These are phyloP conservation scores for Entomobrya proxima DNA, from an alignment of 2,888 invertebrate species.

Conservation along the genomic window DNA sequence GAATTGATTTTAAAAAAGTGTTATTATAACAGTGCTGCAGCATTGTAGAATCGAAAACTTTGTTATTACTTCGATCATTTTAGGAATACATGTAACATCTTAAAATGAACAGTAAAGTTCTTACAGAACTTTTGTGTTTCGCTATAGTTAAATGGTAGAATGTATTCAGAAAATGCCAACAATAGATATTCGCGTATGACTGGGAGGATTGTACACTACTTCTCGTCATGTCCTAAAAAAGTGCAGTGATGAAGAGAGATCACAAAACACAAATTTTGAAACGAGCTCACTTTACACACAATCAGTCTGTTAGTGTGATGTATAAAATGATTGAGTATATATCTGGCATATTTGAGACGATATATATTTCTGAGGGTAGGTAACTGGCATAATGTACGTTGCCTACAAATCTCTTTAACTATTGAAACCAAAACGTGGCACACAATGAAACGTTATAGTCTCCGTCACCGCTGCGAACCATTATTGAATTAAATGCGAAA, in stretches of 20 bases:
- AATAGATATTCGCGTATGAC: not conserved
- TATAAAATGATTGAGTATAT: not conserved
- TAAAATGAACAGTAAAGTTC: no score
- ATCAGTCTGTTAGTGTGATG: not conserved
- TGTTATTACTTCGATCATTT: no score
- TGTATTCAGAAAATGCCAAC: no score
- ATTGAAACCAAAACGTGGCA: not conserved
- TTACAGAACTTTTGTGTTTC: no score
- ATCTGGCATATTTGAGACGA: not conserved
- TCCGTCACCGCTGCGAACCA: not conserved
- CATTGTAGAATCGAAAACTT: no score
- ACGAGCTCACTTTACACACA: not conserved
- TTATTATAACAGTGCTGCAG: no score
- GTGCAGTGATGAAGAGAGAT: slow-evolving; percentile 43
- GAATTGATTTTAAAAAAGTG: no score
- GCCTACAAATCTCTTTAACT: slow-evolving; percentile 27
- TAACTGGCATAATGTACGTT: slow-evolving; percentile 17
- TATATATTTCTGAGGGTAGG: slow-evolving; percentile 1
- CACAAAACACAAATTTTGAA: slow-evolving; percentile 45
- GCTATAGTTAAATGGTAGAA: no score
- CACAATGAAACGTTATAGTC: slow-evolving; percentile 1
- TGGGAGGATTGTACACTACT: not conserved
- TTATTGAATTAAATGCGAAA: not conserved
- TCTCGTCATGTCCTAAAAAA: slow-evolving; percentile 49
- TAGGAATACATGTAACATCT: no score